A percentile compares a stretch with the other conserved stretches of the same genome.
phyloP scores from a whole-genome alignment of 1,140 invertebrate genomes.

The Drosophila tropicalis region DNA sequence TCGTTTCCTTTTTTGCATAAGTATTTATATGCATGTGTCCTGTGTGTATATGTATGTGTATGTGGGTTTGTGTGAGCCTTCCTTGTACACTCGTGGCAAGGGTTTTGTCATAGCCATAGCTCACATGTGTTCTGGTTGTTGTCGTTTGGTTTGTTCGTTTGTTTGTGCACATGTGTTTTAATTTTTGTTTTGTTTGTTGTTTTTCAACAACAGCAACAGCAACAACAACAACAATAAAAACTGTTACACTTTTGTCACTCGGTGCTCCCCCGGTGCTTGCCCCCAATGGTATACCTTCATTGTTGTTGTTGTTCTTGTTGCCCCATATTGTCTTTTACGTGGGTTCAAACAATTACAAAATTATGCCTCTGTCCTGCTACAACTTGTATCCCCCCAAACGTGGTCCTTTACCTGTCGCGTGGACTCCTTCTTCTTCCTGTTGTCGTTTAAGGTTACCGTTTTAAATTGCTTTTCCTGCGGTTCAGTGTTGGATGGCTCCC shows the following conservation, averaged over 20 bases:
- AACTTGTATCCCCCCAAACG: neutral
- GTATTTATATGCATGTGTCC: conserved; percentile 17
- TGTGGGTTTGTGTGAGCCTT: conserved; percentile 11
- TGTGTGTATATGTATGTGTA: conserved; percentile 23
- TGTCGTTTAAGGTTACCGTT: conserved; percentile 67
- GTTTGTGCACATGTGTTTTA: conserved; percentile 78
- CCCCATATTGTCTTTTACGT: conserved; percentile 60
- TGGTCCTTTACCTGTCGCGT: neutral
- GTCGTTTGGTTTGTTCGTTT: conserved; percentile 30
- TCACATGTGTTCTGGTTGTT: conserved; percentile 44
- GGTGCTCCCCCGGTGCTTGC: neutral
- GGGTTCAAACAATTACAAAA: conserved; percentile 79
- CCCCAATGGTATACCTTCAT: conserved; percentile 2
- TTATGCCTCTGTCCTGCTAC: conserved; percentile 55
- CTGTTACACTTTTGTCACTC: conserved; percentile 65
- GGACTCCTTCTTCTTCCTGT: conserved; percentile 7
- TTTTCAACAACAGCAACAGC: conserved; percentile 47
- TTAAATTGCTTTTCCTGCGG: conserved; percentile 64
- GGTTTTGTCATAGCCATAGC: conserved; percentile 52
- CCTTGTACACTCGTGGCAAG: conserved; percentile 44
- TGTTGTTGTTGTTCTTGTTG: conserved; percentile 24
- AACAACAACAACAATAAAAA: conserved; percentile 59
- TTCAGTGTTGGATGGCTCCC: conserved; percentile 2
- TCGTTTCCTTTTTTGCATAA: conserved; percentile 36
- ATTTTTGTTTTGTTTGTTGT: conserved; percentile 80